Conservation (phyloP, 1,140 invertebrate genomes). For the Rhopalosiphum maidis region DNA sequence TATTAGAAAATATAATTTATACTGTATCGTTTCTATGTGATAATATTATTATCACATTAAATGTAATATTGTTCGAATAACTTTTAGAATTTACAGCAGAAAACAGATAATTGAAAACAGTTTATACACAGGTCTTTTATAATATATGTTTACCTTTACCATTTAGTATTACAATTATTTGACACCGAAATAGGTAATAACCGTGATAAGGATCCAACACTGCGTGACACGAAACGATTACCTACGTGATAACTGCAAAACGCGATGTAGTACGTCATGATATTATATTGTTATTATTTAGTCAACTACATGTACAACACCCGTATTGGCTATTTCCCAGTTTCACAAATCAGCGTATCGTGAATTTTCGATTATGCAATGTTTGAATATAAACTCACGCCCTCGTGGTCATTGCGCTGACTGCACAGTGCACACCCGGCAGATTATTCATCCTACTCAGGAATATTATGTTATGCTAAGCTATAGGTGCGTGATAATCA, state of each 20-base stretch:
- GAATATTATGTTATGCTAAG: background rate
- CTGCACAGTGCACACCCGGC: background rate
- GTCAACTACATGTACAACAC: background rate
- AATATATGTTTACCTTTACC: background rate
- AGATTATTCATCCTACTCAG: background rate
- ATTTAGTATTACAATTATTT: slow-evolving; percentile 15
- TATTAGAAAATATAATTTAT: background rate
- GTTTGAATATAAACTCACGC: background rate
- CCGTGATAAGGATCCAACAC: background rate
- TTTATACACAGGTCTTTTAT: background rate
- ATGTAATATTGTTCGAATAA: background rate
- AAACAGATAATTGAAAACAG: background rate
- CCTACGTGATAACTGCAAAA: slow-evolving; percentile 1
- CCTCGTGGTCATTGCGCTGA: background rate
- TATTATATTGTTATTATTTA: background rate
- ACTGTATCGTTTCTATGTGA: background rate
- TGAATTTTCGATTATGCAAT: background rate
- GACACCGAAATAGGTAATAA: slow-evolving; percentile 29
- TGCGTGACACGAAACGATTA: slow-evolving; percentile 48
- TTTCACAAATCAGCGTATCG: slow-evolving; percentile 2
- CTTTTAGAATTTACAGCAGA: background rate
- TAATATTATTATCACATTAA: background rate
- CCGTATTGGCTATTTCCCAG: background rate
- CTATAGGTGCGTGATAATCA: background rate
- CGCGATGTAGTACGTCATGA: slow-evolving; percentile 2